A percentile compares a stretch with the other conserved stretches of the same genome.
Conservation (phyloP, 2,888 invertebrate genomes). For the Gandaritis pyraliata region DNA sequence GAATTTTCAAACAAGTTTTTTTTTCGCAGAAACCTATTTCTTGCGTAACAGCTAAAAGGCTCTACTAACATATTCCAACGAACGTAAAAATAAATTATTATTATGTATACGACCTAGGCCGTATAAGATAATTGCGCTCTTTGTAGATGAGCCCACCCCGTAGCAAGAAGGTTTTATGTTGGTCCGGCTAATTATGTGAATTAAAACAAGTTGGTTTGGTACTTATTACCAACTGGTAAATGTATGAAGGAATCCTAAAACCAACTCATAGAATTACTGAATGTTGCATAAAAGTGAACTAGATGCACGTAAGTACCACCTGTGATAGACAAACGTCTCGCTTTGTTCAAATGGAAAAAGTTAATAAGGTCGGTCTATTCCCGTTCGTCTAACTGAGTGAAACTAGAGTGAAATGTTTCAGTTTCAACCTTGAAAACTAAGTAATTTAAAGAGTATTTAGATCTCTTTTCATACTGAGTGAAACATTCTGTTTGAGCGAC, state of each 20-base stretch:
- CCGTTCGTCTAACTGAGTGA: no score
- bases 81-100: slow-evolving; percentile 21
- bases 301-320: no score
- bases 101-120: slow-evolving; percentile 18
- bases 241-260: slow-evolving; percentile 3
- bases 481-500: background rate
- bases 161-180: slow-evolving; percentile 18
- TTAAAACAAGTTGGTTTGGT: slow-evolving; percentile 12
- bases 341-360: no score
- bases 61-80: slow-evolving; percentile 13
- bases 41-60: slow-evolving; percentile 7
- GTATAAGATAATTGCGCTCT: slow-evolving; percentile 24
- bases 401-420: no score
- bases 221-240: no score
- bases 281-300: no score
- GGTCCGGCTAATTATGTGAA: slow-evolving; percentile 3
- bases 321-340: background rate
- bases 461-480: no score
- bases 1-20: slow-evolving; percentile 7
- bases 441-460: no score
- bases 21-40: slow-evolving; percentile 12
- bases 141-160: slow-evolving; percentile 20
- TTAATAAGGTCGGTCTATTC: no score
- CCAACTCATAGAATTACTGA: no score
- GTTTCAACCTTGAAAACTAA: no score